Conservation (phyloP, 2,797 vertebrate genomes). For the Calcarius lapponicus region DNA sequence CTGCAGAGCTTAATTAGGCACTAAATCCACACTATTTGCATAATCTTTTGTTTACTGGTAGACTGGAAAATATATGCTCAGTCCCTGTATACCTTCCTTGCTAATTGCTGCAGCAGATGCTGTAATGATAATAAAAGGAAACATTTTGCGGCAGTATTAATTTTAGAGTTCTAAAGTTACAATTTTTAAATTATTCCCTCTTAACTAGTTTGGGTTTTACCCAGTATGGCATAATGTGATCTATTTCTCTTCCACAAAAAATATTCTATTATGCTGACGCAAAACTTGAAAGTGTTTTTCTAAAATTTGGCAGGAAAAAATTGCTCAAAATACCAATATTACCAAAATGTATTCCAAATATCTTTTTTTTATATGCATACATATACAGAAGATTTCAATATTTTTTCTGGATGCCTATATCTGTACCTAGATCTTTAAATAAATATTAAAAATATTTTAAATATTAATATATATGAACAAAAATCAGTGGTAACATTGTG, state of each 20-base stretch:
- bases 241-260: constrained; percentile 17
- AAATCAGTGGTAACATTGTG: constrained; percentile 16
- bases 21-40: constrained; percentile 66
- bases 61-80: constrained; percentile 59
- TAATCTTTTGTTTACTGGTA: constrained; percentile 69
- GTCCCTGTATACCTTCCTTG: constrained; percentile 57
- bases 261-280: background rate
- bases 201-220: constrained; percentile 23
- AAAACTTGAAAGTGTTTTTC: constrained; percentile 13
- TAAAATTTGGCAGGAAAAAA: constrained; percentile 49
- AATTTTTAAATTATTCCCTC: constrained; percentile 31
- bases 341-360: background rate
- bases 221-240: background rate
- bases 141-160: constrained; percentile 43
- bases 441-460: background rate
- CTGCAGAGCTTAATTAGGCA: constrained; percentile 57
- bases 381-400: background rate
- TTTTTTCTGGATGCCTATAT: background rate
- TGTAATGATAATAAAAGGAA: constrained; percentile 66
- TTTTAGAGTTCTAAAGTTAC: constrained; percentile 45
- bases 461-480: background rate
- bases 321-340: constrained; percentile 16
- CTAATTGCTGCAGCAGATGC: constrained; percentile 60
- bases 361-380: background rate
- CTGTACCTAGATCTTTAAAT: background rate